phyloP scores from a whole-genome alignment of 53 echinoderm and acorn worm genomes.

The Holothuria leucospilota region DNA sequence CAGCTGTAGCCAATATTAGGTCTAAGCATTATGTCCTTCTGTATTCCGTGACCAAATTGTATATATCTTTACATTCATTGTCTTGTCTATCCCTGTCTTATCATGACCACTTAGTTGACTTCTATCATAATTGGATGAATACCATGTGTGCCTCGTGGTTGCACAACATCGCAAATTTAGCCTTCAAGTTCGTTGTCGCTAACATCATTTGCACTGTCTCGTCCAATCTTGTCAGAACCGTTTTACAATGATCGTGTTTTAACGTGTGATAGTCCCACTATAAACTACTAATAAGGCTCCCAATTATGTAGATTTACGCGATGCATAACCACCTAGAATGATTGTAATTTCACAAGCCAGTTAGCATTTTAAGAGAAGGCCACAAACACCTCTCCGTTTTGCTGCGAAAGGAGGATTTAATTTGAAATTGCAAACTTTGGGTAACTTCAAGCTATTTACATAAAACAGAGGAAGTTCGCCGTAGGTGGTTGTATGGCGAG shows the following conservation, averaged over 20 bases:
- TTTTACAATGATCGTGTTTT: not conserved
- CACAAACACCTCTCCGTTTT: conserved; percentile 11
- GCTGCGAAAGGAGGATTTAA: conserved; percentile 27
- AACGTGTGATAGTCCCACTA: conserved; percentile 23
- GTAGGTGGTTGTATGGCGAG: conserved; percentile 30
- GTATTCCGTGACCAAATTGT: too few species aligned
- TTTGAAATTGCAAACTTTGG: conserved; percentile 35
- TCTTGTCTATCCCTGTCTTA: too few species aligned
- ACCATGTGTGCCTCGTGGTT: too few species aligned
- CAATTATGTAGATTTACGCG: conserved; percentile 26
- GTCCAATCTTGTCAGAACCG: conserved; percentile 23
- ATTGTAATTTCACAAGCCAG: conserved; percentile 20
- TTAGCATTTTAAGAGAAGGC: conserved; percentile 31
- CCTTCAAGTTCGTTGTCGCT: too few species aligned
- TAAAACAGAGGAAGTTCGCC: conserved; percentile 2
- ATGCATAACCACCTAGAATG: conserved; percentile 3
- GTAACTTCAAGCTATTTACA: conserved; percentile 41
- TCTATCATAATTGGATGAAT: too few species aligned
- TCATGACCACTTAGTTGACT: too few species aligned
- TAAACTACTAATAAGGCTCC: not conserved
- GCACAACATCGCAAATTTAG: too few species aligned
- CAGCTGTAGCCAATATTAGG: too few species aligned
- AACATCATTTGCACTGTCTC: conserved; percentile 9
- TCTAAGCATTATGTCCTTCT: too few species aligned
- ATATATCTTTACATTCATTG: too few species aligned